Base-by-base conservation (phyloP, 2,797 vertebrate genomes). In the Heteromormyrus szaboi region DNA sequence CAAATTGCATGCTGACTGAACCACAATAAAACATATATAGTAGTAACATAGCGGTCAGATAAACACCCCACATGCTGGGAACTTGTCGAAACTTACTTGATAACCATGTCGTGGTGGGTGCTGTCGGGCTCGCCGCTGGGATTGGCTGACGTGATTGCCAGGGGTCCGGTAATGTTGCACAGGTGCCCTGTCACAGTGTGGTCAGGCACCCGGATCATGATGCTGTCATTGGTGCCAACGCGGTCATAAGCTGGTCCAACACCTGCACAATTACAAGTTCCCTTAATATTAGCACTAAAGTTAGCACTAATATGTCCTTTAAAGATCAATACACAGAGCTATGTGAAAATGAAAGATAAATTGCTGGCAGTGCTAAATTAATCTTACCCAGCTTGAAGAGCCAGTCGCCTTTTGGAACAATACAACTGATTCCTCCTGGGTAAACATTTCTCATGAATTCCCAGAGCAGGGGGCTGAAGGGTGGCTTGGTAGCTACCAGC, bases 131-230 rank as follows among this genome's bases (percentile, higher is more conserved):
- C 97, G 88, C 97, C 97, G 0, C 97, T 98, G 19, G 97, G 97
- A 89, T 98, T 98, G 59, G 97, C 97, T 4, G 97, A 98, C 0
- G 97, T 98, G 87, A 98, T 96, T 2, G 97, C 97, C 62, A 98
- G 91, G 1, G 97, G 97, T 0, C 97, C 97, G 0, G 97, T 98
- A 92, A 98, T 95, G 91, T 97, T 92, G 65, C 97, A 97, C 33
- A 98, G 94, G 90, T 97, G 97, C 50, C 94, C 92, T 0, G 96
- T 97, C 83, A 97, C 96, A 0, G 97, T 97, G 92, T 97, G 96
- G 93, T 98, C 97, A 0, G 97, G 97, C 1, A 98, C 97, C 7
- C 97, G 93, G 93, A 98, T 97, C 97, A 98, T 98, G 93, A 98
- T 98, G 91, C 96, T 98, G 89, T 98, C 97, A 7, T 83, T 95